Percentiles rank a stretch among this genome's conserved stretches.
phyloP scores from a whole-genome alignment of 2,113 vertebrate species.

The Thunnus thynnus region DNA sequence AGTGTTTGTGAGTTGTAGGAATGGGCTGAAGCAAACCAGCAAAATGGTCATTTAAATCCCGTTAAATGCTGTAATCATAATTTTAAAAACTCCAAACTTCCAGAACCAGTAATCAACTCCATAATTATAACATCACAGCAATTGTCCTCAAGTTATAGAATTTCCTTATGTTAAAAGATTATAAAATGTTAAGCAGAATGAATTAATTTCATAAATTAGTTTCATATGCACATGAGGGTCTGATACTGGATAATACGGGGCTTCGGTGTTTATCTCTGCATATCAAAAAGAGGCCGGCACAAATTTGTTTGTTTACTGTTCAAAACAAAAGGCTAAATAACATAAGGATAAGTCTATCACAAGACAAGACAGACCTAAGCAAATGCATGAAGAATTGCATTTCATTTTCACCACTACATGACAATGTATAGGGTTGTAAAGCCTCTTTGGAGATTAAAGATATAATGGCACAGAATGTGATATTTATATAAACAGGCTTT shows the following conservation, averaged over 20 bases:
- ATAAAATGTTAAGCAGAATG: background rate
- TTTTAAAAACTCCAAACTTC: too few species aligned
- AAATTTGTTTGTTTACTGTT: background rate
- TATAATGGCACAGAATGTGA: background rate
- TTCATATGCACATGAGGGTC: background rate
- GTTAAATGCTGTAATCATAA: background rate
- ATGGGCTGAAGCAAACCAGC: background rate
- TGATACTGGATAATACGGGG: background rate
- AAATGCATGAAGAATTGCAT: background rate
- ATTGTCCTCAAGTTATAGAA: background rate
- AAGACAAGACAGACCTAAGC: background rate
- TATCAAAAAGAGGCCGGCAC: background rate
- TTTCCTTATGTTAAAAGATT: background rate
- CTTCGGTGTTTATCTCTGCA: background rate
- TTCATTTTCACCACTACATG: too few species aligned
- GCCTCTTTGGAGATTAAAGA: background rate
- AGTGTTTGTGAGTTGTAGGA: conserved; percentile 2
- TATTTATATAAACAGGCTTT: background rate
- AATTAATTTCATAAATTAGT: background rate
- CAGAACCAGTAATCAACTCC: background rate
- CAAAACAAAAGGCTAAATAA: background rate
- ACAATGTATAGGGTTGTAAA: background rate
- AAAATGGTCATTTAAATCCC: background rate
- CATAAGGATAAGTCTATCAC: background rate
- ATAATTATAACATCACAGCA: background rate